Conservation (phyloP, 2,888 invertebrate genomes). For the Parochlus steinenii region DNA sequence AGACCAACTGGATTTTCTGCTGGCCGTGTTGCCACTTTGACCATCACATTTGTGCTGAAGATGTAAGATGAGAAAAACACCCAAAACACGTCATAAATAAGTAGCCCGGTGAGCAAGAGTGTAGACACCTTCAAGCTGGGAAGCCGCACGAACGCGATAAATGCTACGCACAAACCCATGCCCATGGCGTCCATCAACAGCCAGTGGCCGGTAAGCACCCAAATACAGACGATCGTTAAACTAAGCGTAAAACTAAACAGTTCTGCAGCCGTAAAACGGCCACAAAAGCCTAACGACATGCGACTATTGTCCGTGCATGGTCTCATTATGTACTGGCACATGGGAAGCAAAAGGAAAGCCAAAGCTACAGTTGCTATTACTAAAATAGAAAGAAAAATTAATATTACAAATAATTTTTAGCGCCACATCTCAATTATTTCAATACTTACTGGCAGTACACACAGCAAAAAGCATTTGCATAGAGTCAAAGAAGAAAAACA, state of each 20-base stretch:
- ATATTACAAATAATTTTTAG: neutral
- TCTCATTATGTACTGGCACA: conserved; percentile 89
- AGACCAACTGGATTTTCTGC: conserved; percentile 88
- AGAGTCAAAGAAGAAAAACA: conserved; percentile 99
- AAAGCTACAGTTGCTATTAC: conserved; percentile 93
- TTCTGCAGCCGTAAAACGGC: conserved; percentile 88
- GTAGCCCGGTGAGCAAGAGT: conserved; percentile 75
- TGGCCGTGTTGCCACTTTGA: conserved; percentile 73
- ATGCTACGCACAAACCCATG: conserved; percentile 95
- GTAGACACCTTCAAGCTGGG: conserved; percentile 95
- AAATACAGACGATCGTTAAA: conserved; percentile 86
- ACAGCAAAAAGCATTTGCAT: conserved; percentile 94
- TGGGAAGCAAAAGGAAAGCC: conserved; percentile 87
- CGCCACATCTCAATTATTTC: neutral
- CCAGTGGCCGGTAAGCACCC: conserved; percentile 98
- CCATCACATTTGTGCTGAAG: conserved; percentile 98
- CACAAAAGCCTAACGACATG: conserved; percentile 81
- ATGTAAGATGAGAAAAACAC: conserved; percentile 97
- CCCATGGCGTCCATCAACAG: conserved; percentile 91
- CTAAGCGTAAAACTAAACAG: conserved; percentile 82
- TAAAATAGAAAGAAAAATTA: conserved; percentile 27
- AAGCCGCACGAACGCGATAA: conserved; percentile 89
- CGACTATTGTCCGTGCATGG: conserved; percentile 71
- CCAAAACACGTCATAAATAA: conserved; percentile 97
- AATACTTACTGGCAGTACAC: conserved; percentile 83